Conservation (phyloP, 2,113 vertebrate genomes). For the Canis aureus region DNA sequence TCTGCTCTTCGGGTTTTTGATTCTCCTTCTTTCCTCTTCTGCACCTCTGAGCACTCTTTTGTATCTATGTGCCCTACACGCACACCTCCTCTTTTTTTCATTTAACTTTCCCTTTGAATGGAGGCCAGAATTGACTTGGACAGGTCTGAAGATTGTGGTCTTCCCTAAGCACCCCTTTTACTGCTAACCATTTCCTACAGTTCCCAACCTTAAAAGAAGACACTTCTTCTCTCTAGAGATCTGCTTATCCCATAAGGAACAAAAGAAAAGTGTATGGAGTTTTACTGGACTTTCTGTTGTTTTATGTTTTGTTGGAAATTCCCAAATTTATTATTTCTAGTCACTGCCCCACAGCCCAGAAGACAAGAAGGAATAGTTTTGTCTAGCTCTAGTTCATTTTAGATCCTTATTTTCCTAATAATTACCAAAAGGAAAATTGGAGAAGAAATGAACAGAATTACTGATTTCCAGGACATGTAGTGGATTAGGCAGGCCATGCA, state of each 20-base stretch:
- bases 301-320: background rate
- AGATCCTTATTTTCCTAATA: background rate
- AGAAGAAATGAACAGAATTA: background rate
- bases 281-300: background rate
- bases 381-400: background rate
- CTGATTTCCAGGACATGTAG: background rate
- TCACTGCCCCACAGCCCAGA: background rate
- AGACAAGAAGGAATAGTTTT: background rate
- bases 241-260: background rate
- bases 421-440: background rate
- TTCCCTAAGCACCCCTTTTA: background rate
- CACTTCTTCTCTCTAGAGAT: background rate
- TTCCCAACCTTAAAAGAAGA: rapidly evolving
- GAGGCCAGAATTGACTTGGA: background rate
- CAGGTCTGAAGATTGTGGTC: background rate
- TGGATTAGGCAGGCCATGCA: background rate
- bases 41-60: background rate
- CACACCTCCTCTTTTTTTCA: background rate
- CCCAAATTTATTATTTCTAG: background rate
- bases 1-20: background rate
- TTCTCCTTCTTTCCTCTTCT: background rate
- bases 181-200: background rate
- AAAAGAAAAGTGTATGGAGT: background rate
- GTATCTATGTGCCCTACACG: background rate
- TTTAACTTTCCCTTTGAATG: background rate